Evolutionary conservation across 2,797 vertebrate species (phyloP).

Genomic region (Neomorphus geoffroyi): DNA sequence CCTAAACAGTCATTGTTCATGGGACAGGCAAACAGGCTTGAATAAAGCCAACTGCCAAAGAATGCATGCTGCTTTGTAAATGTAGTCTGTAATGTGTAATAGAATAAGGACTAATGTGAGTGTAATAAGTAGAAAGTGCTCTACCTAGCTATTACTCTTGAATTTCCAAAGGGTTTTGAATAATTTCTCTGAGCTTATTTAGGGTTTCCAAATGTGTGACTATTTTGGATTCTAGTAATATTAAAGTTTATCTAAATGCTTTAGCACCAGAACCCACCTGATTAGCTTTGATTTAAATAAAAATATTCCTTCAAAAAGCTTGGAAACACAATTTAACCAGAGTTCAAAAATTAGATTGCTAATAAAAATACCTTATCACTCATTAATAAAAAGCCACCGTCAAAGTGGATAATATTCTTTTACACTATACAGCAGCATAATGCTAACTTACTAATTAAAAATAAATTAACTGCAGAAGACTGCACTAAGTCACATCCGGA

Average conservation of each 20-base stretch:
- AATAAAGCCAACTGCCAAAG: neutral
- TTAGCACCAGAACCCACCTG: neutral
- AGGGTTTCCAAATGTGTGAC: neutral
- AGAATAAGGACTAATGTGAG: neutral
- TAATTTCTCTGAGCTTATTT: neutral
- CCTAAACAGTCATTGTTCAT: neutral
- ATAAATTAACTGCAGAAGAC: constrained; percentile 15
- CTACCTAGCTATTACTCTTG: neutral
- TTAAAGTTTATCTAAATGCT: neutral
- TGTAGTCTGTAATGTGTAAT: neutral
- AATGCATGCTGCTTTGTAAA: neutral
- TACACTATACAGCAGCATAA: neutral
- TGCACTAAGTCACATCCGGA: neutral
- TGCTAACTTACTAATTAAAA: constrained; percentile 20
- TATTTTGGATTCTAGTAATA: neutral
- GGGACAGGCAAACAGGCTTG: neutral
- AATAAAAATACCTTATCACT: neutral
- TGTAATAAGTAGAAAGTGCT: neutral
- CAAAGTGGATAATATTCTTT: constrained; percentile 1
- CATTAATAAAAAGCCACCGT: neutral
- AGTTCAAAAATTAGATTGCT: neutral
- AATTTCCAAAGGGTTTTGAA: neutral
- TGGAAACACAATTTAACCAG: neutral
- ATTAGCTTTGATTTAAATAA: neutral
- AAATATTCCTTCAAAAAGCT: neutral